Evolutionary conservation across 1,140 invertebrate species (phyloP), one percentile per base, ranked within the genome.

Genomic region (Aradophagus sp.): DNA sequence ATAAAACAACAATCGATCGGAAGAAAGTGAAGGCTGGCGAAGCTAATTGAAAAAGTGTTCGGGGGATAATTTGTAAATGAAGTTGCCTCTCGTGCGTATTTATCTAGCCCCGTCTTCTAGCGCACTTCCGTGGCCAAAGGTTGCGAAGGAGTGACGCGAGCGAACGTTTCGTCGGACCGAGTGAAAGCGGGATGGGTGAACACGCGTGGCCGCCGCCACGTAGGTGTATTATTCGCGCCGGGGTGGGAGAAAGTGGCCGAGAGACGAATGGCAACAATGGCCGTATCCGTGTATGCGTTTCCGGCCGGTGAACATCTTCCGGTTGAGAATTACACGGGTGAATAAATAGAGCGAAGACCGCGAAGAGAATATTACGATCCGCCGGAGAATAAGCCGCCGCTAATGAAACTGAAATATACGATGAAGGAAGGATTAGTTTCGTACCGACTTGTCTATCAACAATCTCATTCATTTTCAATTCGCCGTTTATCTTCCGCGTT

Each of bases 341-440:
- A 84, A 84, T 82, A 84, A 85, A 82, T 82, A 78, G 72, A 77
- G 75, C 48, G 74, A 77, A 73, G 77, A 75, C 65, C 62, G 56
- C 68, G 66, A 67, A 26, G 65, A 73, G 70, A 76, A 77, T 76
- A 77, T 78, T 76, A 74, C 68, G 29, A 42, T 36, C 45, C 59
- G 62, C 34, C 35, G 29, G 75, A 65, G 62, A 75, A 70, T 77
- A 82, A 79, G 77, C 75, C 50, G 8, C 42, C 41, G 52, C 77
- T 83, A 84, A 83, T 83, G 79, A 84, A 82, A 84, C 81, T 84
- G 79, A 81, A 84, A 81, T 81, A 78, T 78, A 82, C 75, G 70
- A 58, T 56, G 68, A 79, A 78, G 80, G 67, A 75, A 77, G 77
- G 80, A 83, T 82, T 84, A 80, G 72, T 58, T 61, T 63, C 38